These are phyloP conservation scores for Siderastrea radians DNA, from an alignment of 92 coral and sea anemone species.

Conservation along the genomic window DNA sequence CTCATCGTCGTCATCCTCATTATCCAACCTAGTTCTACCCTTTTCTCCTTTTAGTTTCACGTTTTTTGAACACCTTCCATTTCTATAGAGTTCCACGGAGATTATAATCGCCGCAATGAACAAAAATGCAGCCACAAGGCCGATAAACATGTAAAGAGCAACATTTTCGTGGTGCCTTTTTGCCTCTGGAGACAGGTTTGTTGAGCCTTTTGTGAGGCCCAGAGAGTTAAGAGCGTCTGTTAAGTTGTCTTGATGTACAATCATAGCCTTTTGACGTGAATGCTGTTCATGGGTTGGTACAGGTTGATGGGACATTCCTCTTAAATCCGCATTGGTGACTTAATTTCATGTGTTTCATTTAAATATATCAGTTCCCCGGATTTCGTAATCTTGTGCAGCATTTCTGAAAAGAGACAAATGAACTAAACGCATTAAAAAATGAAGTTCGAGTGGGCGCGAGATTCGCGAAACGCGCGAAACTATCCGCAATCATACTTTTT, in stretches of 20 bases:
- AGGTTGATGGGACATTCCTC: slow-evolving; percentile 47
- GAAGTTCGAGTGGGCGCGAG: too few relatives aligned
- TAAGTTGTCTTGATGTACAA: slow-evolving; percentile 58
- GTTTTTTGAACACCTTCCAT: slow-evolving; percentile 82
- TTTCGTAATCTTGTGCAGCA: background rate
- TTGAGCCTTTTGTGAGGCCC: slow-evolving; percentile 67
- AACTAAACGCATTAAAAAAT: background rate
- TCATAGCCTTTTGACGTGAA: slow-evolving; percentile 52
- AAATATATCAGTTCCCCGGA: background rate
- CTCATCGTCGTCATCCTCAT: slow-evolving; percentile 63
- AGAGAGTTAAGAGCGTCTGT: slow-evolving; percentile 77
- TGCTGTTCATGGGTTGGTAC: slow-evolving; percentile 23
- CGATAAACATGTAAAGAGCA: slow-evolving; percentile 98
- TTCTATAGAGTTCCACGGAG: slow-evolving; percentile 91
- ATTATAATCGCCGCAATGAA: slow-evolving; percentile 90
- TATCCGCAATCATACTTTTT: too few relatives aligned
- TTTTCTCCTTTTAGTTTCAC: slow-evolving; percentile 70
- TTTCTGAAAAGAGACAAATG: background rate
- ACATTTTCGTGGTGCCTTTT: slow-evolving; percentile 92
- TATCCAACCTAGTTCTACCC: slow-evolving; percentile 54
- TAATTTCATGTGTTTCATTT: slow-evolving; percentile 21
- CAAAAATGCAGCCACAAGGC: slow-evolving; percentile 94
- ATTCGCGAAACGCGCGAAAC: too few relatives aligned
- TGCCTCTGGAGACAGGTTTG: slow-evolving; percentile 82
- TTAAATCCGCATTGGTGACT: slow-evolving; percentile 22